Base-by-base conservation (phyloP, 2,797 vertebrate species). In the Eulemur coronatus region DNA sequence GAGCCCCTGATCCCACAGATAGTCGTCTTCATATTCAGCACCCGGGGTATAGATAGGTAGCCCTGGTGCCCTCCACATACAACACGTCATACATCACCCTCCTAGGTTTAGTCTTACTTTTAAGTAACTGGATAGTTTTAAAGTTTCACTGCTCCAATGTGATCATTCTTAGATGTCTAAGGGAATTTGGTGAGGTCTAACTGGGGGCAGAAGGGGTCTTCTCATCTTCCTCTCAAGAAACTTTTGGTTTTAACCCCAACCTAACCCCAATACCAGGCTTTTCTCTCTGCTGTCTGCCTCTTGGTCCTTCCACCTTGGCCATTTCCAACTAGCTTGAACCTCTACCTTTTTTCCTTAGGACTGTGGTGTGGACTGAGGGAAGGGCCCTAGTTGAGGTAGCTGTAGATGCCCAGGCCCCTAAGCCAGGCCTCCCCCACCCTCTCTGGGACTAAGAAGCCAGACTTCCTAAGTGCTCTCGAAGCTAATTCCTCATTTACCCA, bases 1-100 rank as follows among this genome's bases (percentile, higher is more conserved):
- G 99, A 99, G 99, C 99, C 97, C 99, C 99, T 57, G 99, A 99
- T 97, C 99, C 99, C 76, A 98, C 98, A 28, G 99, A 99, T 98
- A 99, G 99, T 98, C 99, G 98, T 99, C 98, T 99, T 99, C 99
- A 99, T 99, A 98, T 99, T 99, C 99, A 99, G 98, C 99, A 99
- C 98, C 99, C 99, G 98, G 99, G 99, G 99, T 99, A 99, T 99
- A 99, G 99, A 99, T 99, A 99, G 99, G 99, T 99, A 99, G 99
- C 98, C 97, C 98, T 30, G 96, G 46, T 55, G 67, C 70, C 84
- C 91, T 82, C 86, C 73, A 76, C 65, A 84, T 79, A 76, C 94
- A 96, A 97, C 87, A 97, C 46, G 4, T 78, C 87, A 82, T 89
- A 61, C 93, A 24, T 86, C 84, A 95, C 85, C 97, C 96, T 96